Evolutionary conservation across 2,113 vertebrate genomes (phyloP), one percentile per base, ranked within the genome.

Genomic region (Petroica traversi): DNA sequence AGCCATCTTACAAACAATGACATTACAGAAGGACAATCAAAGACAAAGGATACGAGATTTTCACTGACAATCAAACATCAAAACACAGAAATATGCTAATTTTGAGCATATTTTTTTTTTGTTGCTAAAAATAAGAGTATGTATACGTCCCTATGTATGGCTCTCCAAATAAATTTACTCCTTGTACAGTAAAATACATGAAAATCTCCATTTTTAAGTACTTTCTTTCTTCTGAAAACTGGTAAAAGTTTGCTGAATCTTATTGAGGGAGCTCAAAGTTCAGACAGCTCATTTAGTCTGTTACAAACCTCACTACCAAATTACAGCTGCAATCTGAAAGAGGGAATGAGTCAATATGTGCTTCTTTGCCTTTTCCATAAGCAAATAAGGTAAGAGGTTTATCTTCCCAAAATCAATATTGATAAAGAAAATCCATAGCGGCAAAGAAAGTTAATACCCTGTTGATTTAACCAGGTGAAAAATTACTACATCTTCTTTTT

Each of bases 71-170:
- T 36, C 54, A 46, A 91, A 51, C 26, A 63, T 6, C 1, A 3
- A 71, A 76, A 57, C 13, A 36, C 66, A 82, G 26, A 72, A 80
- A 58, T 14, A 51, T 19, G 17, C 1, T 17, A 31, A 28, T 25
- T 94, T 73, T 58, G 18, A 86, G 12, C 51, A 73, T 54, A 15
- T 80, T 52, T 48, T 25, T 9, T 1, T 41, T 51, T 93, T 11
- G 5, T n/a, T 84, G 14, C 61, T 29, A 74, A 54, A 86, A 82
- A 11, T 33, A 64, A 43, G 18, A 63, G 9, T 18, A 36, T 6
- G 4, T 12, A 7, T 16, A 54, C 0, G 0, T 7, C 11, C 20
- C 13, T 46, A 12, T 16, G 5, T 22, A 26, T 20, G 3, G 6
- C 19, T 63, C 10, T 75, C 36, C 23, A 41, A 40, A 29, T 26